Percentiles rank a stretch among this genome's conserved stretches.
Evolutionary conservation across 2,888 invertebrate genomes (phyloP).

Genomic region (Drosophila macrospina): DNA sequence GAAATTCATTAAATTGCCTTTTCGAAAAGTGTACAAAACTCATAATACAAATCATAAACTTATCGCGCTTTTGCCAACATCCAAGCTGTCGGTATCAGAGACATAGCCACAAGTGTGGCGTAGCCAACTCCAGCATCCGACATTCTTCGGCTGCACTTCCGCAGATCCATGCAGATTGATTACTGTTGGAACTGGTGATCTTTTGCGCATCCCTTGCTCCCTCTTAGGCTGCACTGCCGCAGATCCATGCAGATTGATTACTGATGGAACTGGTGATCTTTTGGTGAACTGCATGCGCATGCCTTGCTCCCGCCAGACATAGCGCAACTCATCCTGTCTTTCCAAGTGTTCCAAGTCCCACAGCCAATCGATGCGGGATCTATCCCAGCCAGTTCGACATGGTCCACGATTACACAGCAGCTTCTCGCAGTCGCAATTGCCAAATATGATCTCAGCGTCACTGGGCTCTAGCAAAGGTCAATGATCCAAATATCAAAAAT

Average conservation of each 20-base stretch:
- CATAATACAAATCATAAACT: conserved; percentile 23
- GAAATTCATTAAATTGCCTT: not conserved
- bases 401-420: not conserved
- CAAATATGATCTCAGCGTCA: conserved; percentile 76
- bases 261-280: not conserved
- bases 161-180: not conserved
- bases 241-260: not conserved
- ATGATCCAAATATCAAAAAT: not conserved
- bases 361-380: conserved; percentile 76
- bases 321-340: conserved; percentile 27
- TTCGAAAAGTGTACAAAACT: conserved; percentile 6
- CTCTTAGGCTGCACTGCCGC: not conserved
- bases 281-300: not conserved
- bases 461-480: conserved; percentile 24
- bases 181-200: not conserved
- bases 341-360: conserved; percentile 59
- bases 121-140: conserved; percentile 49
- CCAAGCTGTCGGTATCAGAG: conserved; percentile 30
- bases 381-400: conserved; percentile 57
- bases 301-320: conserved; percentile 1
- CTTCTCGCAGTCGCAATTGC: conserved; percentile 37
- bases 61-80: conserved; percentile 18
- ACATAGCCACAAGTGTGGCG: conserved; percentile 31
- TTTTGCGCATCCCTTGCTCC: not conserved
- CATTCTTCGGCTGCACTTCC: not conserved